phyloP scores from a whole-genome alignment of 2,888 invertebrate species.

The Microctonus brassicae region DNA sequence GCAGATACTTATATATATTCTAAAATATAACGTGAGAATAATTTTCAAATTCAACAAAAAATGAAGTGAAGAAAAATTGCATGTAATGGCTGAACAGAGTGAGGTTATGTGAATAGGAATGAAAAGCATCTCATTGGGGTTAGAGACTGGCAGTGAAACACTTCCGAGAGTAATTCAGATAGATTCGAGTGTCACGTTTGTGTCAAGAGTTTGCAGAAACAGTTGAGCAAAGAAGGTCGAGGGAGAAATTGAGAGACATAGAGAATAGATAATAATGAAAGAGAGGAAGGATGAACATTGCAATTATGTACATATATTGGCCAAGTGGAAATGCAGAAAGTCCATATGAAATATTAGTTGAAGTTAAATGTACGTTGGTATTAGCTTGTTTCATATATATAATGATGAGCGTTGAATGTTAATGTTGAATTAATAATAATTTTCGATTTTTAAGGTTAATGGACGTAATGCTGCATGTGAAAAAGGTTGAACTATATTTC shows the following conservation, averaged over 20 bases:
- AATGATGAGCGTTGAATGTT: neutral
- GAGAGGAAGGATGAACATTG: neutral
- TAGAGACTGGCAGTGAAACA: constrained; percentile 33
- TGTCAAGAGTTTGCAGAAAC: constrained; percentile 35
- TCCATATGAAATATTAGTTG: no score
- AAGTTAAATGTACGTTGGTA: no score
- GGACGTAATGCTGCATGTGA: neutral
- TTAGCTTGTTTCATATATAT: neutral
- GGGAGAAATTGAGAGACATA: neutral
- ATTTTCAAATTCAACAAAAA: neutral
- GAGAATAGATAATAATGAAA: neutral
- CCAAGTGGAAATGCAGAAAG: neutral
- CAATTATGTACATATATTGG: neutral
- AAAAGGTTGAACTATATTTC: neutral
- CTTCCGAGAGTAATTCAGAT: constrained; percentile 28
- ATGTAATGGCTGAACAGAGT: neutral
- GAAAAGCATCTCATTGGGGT: constrained; percentile 30
- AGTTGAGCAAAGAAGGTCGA: constrained; percentile 9
- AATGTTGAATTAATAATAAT: neutral
- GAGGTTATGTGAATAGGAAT: constrained; percentile 13
- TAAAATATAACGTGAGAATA: neutral
- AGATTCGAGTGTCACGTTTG: constrained; percentile 41
- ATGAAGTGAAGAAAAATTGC: neutral
- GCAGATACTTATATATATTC: neutral
- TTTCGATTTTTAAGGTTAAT: neutral